Percentiles rank a stretch among this genome's conserved stretches.
Conservation (phyloP, 2,797 vertebrate species). For the Syngnathus rostellatus region DNA sequence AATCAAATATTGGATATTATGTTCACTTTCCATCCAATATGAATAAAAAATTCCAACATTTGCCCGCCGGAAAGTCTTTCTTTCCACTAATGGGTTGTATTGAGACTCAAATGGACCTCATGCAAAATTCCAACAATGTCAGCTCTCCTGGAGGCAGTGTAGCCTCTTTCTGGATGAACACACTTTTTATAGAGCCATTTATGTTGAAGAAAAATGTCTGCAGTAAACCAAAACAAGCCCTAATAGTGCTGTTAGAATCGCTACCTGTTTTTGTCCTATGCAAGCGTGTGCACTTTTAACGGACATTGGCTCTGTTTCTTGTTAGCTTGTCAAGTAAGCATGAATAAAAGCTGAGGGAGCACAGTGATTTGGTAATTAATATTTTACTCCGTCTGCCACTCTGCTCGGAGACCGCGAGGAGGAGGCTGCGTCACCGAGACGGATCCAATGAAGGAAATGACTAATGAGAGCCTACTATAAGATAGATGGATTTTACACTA, state of each 20-base stretch:
- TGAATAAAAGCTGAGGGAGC: constrained; percentile 61
- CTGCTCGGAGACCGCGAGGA: constrained; percentile 38
- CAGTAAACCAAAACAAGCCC: constrained; percentile 26
- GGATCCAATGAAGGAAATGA: constrained; percentile 25
- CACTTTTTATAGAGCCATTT: constrained; percentile 33
- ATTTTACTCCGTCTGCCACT: constrained; percentile 68
- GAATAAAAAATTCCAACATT: neutral
- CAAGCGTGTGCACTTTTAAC: neutral
- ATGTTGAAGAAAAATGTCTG: constrained; percentile 26
- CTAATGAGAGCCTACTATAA: constrained; percentile 7
- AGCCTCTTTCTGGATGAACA: constrained; percentile 39
- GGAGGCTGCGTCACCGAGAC: constrained; percentile 15
- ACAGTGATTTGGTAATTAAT: constrained; percentile 69
- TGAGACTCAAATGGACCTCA: constrained; percentile 30
- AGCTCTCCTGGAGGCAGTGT: constrained; percentile 38
- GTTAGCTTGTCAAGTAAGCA: constrained; percentile 62
- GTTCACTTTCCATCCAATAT: neutral
- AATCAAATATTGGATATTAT: neutral
- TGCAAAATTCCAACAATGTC: constrained; percentile 30
- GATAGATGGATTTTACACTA: constrained; percentile 24
- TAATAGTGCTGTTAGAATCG: neutral
- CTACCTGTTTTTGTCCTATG: neutral
- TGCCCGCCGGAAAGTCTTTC: constrained; percentile 4
- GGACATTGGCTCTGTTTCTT: constrained; percentile 45
- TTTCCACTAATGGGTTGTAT: constrained; percentile 29